A percentile compares a stretch with the other conserved stretches of the same genome.
Evolutionary conservation across 2,888 invertebrate genomes (phyloP).

Genomic region (Leptopilina drosophilae): DNA sequence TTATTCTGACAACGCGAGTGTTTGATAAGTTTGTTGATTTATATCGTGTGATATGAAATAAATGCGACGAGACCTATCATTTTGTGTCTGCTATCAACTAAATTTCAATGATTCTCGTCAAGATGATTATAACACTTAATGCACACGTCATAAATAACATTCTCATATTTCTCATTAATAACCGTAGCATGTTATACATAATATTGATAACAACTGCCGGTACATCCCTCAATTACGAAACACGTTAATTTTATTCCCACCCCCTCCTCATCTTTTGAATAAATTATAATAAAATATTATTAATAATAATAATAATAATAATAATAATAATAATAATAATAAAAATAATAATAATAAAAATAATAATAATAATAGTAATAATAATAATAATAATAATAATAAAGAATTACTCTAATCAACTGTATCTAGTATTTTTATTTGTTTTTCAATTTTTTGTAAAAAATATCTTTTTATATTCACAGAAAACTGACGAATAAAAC

Average conservation of each 20-base stretch:
- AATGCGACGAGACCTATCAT: slow-evolving; percentile 59
- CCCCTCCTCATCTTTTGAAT: neutral
- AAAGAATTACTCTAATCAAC: too few species aligned
- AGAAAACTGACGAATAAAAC: too few species aligned
- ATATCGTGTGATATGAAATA: slow-evolving; percentile 61
- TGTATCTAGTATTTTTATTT: too few species aligned
- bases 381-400: too few species aligned
- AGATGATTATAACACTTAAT: slow-evolving; percentile 48
- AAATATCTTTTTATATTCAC: too few species aligned
- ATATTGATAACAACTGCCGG: slow-evolving; percentile 12
- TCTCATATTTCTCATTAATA: slow-evolving; percentile 30
- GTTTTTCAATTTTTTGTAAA: too few species aligned
- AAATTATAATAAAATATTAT: too few species aligned
- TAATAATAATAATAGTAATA: too few species aligned
- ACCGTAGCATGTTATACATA: slow-evolving; percentile 10
- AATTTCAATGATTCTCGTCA: slow-evolving; percentile 63
- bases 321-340: too few species aligned
- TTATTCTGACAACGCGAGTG: too few species aligned
- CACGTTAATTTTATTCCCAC: slow-evolving; percentile 4
- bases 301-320: too few species aligned
- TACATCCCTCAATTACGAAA: slow-evolving; percentile 15
- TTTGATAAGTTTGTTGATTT: slow-evolving; percentile 64
- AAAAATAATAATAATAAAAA: too few species aligned
- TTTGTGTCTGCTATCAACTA: slow-evolving; percentile 60
- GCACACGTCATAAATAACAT: slow-evolving; percentile 29